Base-by-base conservation (phyloP, 2,113 vertebrate species). In the Cinclus cinclus region DNA sequence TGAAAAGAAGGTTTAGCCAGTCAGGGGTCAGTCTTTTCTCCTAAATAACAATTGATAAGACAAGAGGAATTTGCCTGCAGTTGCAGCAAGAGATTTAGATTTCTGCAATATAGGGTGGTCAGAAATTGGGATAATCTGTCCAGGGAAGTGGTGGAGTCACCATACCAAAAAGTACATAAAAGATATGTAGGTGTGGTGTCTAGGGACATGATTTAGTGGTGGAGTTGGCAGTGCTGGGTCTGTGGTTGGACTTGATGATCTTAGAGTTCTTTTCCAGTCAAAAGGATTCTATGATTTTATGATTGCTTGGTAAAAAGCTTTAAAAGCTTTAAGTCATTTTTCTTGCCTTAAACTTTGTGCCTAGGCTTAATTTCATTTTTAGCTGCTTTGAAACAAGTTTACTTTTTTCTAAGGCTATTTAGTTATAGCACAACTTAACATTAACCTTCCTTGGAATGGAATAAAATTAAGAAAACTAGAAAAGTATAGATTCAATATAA, bases 1-100 rank as follows among this genome's bases (percentile, higher is more conserved):
- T 80, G 30, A 87, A 55, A 55, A 10, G 10, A 47, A 3, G 20
- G 3, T 49, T 55, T 49, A 76, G 6, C 17, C 22, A 49, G 10
- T 31, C 0, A 0, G 11, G 3, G 8, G 11, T 68, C 0, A 0
- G 21, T 22, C 24, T 60, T 52, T 76, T 69, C 25, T 62, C 21
- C 8, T 39, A 20, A 77, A 53, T 37, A 49, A 31, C 12, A 90
- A 90, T 23, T 27, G 4, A 19, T 56, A 62, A 25, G 4, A 68
- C 7, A 44, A 22, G 39, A 47, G 21, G 12, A 47, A 42, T 68
- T 42, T 75, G 8, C 41, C 17, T 69, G 18, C 22, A 63, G 12
- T 13, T 68, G 22, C 4, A 55, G 9, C 15, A 70, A 31, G 41
- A 41, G 3, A 31, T 49, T 49, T 69, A 7, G 10, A 55, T 31